phyloP scores from a whole-genome alignment of 2,113 vertebrate species.

The Dipodomys stephensi region DNA sequence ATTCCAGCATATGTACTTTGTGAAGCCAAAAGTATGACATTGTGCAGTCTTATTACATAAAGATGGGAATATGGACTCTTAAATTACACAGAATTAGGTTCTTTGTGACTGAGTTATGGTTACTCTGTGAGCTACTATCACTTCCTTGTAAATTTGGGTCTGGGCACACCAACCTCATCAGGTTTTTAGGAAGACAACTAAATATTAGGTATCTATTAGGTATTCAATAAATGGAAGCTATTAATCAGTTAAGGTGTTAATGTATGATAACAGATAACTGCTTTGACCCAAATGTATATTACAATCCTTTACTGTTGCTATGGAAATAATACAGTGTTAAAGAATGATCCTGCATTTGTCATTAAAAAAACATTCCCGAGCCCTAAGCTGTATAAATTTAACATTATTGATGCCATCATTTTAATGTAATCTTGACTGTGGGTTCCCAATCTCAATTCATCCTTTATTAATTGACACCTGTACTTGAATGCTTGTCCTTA shows the following conservation, averaged over 20 bases:
- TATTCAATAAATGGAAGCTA: not conserved
- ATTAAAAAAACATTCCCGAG: slow-evolving; percentile 40
- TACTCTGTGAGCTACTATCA: not conserved
- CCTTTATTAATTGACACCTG: slow-evolving; percentile 70
- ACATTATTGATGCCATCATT: slow-evolving; percentile 46
- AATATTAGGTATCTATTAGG: not conserved
- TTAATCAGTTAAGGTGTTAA: not conserved
- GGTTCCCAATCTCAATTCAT: slow-evolving; percentile 52
- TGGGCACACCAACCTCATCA: not conserved
- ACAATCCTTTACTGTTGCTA: not conserved
- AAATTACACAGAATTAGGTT: not conserved
- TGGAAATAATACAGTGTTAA: slow-evolving; percentile 45
- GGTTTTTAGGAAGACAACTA: not conserved
- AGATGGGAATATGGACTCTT: not conserved
- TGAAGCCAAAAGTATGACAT: not conserved
- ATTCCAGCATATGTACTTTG: not conserved
- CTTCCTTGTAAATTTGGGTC: not conserved
- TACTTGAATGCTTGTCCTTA: slow-evolving; percentile 70
- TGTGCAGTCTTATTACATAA: not conserved
- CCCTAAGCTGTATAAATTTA: slow-evolving; percentile 49
- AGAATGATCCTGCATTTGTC: slow-evolving; percentile 29
- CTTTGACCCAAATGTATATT: slow-evolving; percentile 14
- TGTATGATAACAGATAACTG: not conserved
- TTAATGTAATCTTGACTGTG: slow-evolving; percentile 63
- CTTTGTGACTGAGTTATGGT: not conserved